Base-by-base conservation (phyloP, 2,113 vertebrate genomes). In the Rhea pennata region DNA sequence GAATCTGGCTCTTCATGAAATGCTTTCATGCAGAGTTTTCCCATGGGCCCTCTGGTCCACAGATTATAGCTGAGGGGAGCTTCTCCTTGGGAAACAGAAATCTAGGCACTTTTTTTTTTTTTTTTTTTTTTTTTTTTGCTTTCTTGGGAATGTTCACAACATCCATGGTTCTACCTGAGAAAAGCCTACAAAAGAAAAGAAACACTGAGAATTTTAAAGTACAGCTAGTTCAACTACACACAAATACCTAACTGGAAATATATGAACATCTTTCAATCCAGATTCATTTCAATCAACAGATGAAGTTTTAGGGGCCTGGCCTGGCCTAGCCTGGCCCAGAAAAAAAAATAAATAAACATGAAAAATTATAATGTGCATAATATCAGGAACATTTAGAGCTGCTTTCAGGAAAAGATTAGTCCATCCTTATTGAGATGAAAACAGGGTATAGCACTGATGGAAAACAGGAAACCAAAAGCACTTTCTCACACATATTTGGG, bases 81-180 rank as follows among this genome's bases (percentile, higher is more conserved):
- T 74, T 77, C 70, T 93, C 51, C 65, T 86, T 65, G 73, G n/a
- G 88, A 95, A 94, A 85, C 23, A 81, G 73, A 85, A 94, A 88
- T 40, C 46, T 26, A 85, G 26, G 40, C 53, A 93, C 42, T 12
- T 42, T 31, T 58, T 58, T 91, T 64, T 90, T 64, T 90, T 36
- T 36, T 6, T 36, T 36, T 36, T 36, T 36, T 36, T 36, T 36
- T 36, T 58, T 58, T 58, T 91, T 64, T 90, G 19, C 46, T 62
- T 92, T 83, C 69, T 71, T 88, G 51, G 88, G 59, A 94, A 84
- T 0, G 3, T 77, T 93, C 67, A 64, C 15, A 6, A 56, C 5
- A n/a, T 88, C 69, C 46, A 17, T 51, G 8, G 23, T 67, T 97
- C 73, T 74, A 42, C 2, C 84, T 54, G 76, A 92, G 50, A 69